Evolutionary conservation across 2,888 invertebrate genomes (phyloP), one percentile per base, ranked within the genome.

Genomic region (Alloplasta piceator): DNA sequence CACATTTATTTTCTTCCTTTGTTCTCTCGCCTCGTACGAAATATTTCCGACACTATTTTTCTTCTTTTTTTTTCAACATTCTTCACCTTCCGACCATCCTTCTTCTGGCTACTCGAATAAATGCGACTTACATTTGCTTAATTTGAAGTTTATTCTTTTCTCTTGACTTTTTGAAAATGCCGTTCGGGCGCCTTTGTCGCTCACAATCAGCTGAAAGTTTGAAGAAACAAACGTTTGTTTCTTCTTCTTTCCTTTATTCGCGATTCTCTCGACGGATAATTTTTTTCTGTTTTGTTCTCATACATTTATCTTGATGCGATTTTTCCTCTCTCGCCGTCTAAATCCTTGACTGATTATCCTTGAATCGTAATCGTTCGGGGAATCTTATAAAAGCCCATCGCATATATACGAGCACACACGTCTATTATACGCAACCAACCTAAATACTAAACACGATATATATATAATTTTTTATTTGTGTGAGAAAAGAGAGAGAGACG

Each of bases 341-440:
- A 71, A 75, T 75, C 79, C 79, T 80, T 80, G 79, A 75, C 58
- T 52, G 70, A 50, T 66, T 50, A 75, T 80, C 79, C 79, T 80
- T 80, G 79, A 80, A 74, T 70, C 43, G 60, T 66, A 79, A 79
- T 71, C 70, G 64, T 75, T 60, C 46, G 79, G 64, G 38, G 75
- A 79, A 79, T 75, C 75, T 75, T 48, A 60, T 46, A 60, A 70
- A 52, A 71, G 48, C 61, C 43, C 56, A 70, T 46, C 56, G 12
- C 26, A 26, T 46, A 56, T 36, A 41, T 56, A 26, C 26, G 6
- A 26, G 5, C 10, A 60, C 10, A 60, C 39, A 39, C 26, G 10
- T 46, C 5, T 1, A 16, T n/a, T 14, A 50, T 16, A 39, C 64
- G 26, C 60, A 58, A 63, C 70, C 64, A 68, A 80, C 52, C 70